A percentile compares a stretch with the other conserved stretches of the same genome.
Evolutionary conservation across 2,888 invertebrate genomes (phyloP).

Genomic region (Chalcis sispes): DNA sequence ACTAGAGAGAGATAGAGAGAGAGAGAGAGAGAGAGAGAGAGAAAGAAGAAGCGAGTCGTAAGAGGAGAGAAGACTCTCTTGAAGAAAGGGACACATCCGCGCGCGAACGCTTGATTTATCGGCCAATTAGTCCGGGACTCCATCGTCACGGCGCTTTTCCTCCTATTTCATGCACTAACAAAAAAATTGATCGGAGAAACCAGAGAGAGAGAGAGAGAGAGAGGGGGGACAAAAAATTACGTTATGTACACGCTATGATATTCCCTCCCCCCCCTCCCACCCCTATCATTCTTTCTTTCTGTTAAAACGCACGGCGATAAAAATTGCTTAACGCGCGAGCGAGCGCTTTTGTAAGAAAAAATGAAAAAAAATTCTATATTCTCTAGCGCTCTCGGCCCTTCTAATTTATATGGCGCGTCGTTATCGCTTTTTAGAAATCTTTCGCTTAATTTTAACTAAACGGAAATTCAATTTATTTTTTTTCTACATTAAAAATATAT

Average conservation of each 20-base stretch:
- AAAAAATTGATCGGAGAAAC: constrained; percentile 11
- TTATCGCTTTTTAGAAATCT: too few relatives aligned
- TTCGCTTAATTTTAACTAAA: too few relatives aligned
- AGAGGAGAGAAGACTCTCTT: constrained; percentile 24
- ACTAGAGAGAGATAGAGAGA: too few relatives aligned
- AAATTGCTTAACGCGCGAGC: not conserved
- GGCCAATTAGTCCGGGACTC: constrained; percentile 73
- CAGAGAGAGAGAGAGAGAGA: not conserved
- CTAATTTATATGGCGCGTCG: too few relatives aligned
- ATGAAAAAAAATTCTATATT: not conserved
- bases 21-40: not conserved
- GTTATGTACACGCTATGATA: constrained; percentile 18
- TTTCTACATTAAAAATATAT: too few relatives aligned
- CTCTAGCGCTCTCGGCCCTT: not conserved
- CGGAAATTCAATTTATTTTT: too few relatives aligned
- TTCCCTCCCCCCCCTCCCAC: not conserved
- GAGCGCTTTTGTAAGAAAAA: not conserved
- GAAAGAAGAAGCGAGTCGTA: constrained; percentile 33
- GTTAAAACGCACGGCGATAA: not conserved
- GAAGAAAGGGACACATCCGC: constrained; percentile 52
- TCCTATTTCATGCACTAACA: constrained; percentile 52
- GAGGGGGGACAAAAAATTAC: constrained; percentile 12
- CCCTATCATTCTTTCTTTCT: not conserved
- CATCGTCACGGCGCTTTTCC: constrained; percentile 46
- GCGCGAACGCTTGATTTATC: constrained; percentile 72